Base-by-base conservation (phyloP, 2,888 invertebrate species). In the Rhingia rostrata region DNA sequence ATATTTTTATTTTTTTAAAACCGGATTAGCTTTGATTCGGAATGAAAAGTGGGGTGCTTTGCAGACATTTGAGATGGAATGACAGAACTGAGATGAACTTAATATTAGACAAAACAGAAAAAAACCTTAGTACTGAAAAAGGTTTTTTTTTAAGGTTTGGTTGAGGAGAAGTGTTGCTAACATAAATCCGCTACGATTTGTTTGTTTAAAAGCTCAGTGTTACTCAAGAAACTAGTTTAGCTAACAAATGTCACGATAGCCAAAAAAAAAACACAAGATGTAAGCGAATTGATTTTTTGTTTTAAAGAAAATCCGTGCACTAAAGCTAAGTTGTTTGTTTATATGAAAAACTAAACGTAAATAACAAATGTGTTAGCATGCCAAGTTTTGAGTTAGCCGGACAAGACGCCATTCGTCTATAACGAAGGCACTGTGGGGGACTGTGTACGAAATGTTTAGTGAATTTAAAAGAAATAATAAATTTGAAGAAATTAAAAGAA, bases 361-460 rank as follows among this genome's bases (percentile, higher is more conserved):
- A 73, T 7, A 73, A 73, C 69, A 47, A 69, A 66, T 60, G 53
- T 84, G 69, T 84, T 64, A 84, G 84, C 84, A 84, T 84, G 84
- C 84, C 45, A 49, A 74, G 49, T 12, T 84, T 79, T 22, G 45
- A 74, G 69, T 79, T 84, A 84, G 79, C 78, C 73, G 73, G 80
- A 80, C 80, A 80, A 80, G 80, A 80, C 74, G 83, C 83, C 69
- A 6, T 35, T 81, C 66, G 75, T 63, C 81, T 85, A 85, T 10
- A 43, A 84, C 74, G 69, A 84, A 39, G 74, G 84, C 80, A 84
- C 41, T 84, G 77, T 77, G 84, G 84, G 63, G 87, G 87, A 88
- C 87, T 89, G 88, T 88, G 87, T 88, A 88, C 88, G 88, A 88
- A 88, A 90, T 90, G 91, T 89, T 88, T 86, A 89, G 89, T 91